phyloP scores from a whole-genome alignment of 2,888 invertebrate genomes.

The Tholera decimalis region DNA sequence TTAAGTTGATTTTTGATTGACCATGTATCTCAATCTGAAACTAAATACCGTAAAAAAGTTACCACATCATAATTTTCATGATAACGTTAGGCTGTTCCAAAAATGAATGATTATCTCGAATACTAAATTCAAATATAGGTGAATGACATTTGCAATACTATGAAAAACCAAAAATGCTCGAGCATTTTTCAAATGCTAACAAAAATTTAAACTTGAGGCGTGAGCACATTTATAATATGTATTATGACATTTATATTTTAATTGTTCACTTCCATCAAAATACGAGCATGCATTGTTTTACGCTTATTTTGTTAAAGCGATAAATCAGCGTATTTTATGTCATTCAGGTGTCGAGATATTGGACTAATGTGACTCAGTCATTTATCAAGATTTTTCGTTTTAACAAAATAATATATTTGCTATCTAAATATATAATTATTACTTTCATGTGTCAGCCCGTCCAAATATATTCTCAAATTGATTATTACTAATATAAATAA shows the following conservation, averaged over 20 bases:
- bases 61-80: too few relatives aligned
- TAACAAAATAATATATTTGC: slow-evolving; percentile 1
- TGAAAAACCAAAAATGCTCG: neutral
- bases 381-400: slow-evolving; percentile 4
- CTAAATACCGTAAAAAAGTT: neutral
- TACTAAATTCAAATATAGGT: neutral
- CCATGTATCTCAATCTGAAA: too few relatives aligned
- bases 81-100: too few relatives aligned
- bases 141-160: too few relatives aligned
- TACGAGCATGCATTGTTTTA: neutral
- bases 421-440: slow-evolving; percentile 9
- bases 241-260: too few relatives aligned
- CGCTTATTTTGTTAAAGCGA: neutral
- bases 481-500: slow-evolving; percentile 32
- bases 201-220: neutral
- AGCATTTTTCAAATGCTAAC: neutral
- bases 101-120: neutral
- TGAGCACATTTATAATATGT: slow-evolving; percentile 8
- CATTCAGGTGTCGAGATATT: neutral
- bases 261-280: neutral
- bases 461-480: slow-evolving; percentile 53
- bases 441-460: slow-evolving; percentile 59
- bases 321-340: neutral
- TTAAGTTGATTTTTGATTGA: neutral
- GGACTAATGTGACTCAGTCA: slow-evolving; percentile 7